Evolutionary conservation across 2,888 invertebrate species (phyloP), one percentile per base, ranked within the genome.

Genomic region (Coronaproctus castanopsis): DNA sequence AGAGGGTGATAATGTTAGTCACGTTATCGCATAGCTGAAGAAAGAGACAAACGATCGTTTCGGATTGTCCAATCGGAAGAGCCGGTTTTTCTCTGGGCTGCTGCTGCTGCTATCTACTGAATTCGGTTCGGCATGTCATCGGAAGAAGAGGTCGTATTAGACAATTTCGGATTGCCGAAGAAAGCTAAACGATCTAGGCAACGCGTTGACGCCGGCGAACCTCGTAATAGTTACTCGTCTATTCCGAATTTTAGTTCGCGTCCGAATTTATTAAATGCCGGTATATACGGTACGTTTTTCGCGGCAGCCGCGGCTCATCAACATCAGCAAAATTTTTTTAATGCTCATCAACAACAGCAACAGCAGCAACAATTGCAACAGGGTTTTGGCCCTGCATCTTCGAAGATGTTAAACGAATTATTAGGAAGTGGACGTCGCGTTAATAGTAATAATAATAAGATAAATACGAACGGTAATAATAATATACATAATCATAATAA

Each of bases 181-280:
- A 86, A 87, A 81, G 82, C 84, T 77, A 89, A 88, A 79, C 85
- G 89, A 77, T 87, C 86, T 78, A 83, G 90, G 81, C 89, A 90
- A 82, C 85, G 89, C 78, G 90, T 89, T 79, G 89, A 90, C 86
- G 90, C 89, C 79, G 89, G 90, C 71, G 89, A 91, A 79, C 86
- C 87, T 76, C 84, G 89, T 77, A 90, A 89, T 80, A 86, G 87
- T 76, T 90, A 90, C 79, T 87, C 84, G 70, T 81, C 81, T 70
- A 82, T 83, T 70, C 81, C 81, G 72, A 81, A 81, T 75, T 81
- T 82, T 72, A 81, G 81, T 77, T 81, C 81, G 75, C 79, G 81
- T 73, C 81, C 82, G 78, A 82, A 81, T 75, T 86, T 82, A 78
- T 84, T 87, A 78, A 83, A 85, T 73, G 82, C 84, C 74, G 83